Base-by-base conservation (phyloP, 92 coral and sea anemone genomes). In the Parazoanthus darwini region DNA sequence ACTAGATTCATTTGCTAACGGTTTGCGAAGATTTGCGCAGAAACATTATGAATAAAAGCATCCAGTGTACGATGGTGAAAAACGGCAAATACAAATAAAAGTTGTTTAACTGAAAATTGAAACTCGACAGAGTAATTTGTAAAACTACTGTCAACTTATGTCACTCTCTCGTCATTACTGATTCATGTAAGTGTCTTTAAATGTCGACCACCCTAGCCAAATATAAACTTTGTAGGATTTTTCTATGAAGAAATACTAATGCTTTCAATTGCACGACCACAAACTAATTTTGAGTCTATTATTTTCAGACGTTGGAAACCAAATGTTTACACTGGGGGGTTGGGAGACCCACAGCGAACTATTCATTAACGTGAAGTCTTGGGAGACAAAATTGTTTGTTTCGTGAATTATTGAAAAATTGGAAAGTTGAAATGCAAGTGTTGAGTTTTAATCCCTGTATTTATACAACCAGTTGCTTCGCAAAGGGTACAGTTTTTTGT, bases 401-500 rank as follows among this genome's bases (percentile, higher is more conserved):
- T 84, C 78, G 87, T 84, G 65, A 84, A 84, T 84, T 71, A 84
- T 84, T 84, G 78, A 84, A 80, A 84, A 84, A 84, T 84, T 84
- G 33, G 25, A 48, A 71, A 72, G 42, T 71, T 71, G 35, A 70
- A 71, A 70, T 84, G 65, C 59, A 38, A 46, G 29, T 46, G 43
- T 11, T 59, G 20, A 33, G 22, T 79, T 44, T 25, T 44, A 6
- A 8, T 46, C 6, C n/a, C 44, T 46, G 65, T 48, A 15, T 29
- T 8, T 16, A 70, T 71, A 48, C 26, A n/a, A 29, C 25, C 4
- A 33, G 65, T 68, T 66, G 38, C 25, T 4, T 35, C 42, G 66
- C 5, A 84, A 51, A 84, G 44, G 22, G 43, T 18, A 36, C n/a
- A 18, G 25, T 43, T 46, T 5, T 20, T 9, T 20, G 56, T 11